phyloP scores from a whole-genome alignment of 2,113 vertebrate species.

The Rhynchomys soricoides region DNA sequence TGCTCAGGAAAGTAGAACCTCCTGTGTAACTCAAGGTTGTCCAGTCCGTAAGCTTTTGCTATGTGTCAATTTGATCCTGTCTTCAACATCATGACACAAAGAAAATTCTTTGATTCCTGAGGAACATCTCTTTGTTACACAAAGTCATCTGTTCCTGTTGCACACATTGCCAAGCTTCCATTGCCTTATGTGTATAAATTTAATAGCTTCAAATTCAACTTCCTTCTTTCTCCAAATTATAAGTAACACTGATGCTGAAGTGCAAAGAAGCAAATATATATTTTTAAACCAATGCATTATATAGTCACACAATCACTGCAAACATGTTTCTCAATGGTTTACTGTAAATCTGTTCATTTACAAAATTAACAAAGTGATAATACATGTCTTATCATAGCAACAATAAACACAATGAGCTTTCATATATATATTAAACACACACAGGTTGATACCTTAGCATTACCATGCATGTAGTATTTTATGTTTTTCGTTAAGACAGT shows the following conservation, averaged over 20 bases:
- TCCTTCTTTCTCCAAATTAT: background rate
- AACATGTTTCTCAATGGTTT: background rate
- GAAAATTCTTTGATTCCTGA: background rate
- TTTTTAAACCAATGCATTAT: background rate
- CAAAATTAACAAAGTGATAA: background rate
- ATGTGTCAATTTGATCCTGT: background rate
- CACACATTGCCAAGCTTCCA: background rate
- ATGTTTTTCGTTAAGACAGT: background rate
- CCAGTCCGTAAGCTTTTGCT: background rate
- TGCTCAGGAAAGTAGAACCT: background rate
- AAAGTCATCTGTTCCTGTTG: background rate
- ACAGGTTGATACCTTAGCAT: background rate
- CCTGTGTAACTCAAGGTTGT: fast-evolving
- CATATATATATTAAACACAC: background rate
- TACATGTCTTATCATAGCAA: background rate
- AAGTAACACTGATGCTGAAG: background rate
- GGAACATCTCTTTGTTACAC: too few species aligned
- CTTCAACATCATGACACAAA: background rate
- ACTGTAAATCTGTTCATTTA: background rate
- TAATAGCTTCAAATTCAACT: background rate
- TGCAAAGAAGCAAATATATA: background rate
- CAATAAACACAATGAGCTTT: background rate
- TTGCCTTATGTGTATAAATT: background rate
- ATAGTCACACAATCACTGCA: background rate
- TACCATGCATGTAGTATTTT: background rate